Base-by-base conservation (phyloP, 2,113 vertebrate genomes). In the Hypomesus transpacificus region DNA sequence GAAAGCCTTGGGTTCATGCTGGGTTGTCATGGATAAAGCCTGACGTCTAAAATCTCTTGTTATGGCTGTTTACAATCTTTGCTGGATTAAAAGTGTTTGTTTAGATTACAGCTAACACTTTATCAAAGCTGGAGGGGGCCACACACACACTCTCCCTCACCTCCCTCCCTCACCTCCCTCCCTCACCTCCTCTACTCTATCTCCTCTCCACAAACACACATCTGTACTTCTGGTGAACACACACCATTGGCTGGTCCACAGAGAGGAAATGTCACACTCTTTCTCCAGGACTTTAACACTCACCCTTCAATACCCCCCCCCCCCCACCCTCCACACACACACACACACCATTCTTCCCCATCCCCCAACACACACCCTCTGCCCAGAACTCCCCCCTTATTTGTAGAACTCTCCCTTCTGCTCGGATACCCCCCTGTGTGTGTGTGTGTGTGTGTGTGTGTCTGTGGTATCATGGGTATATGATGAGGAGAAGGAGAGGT, bases 231-330 rank as follows among this genome's bases (percentile, higher is more conserved):
- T 3, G 4, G 31, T 31, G 31, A 34, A 34, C 31, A 34, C 82
- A 88, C 84, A 59, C 26, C 11, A 78, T 69, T 68, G 54, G 61
- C 73, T 53, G 46, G 52, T 52, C 21, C 26, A 70, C 52, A 69
- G 34, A 76, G 70, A 56, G 50, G 69, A 68, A 87, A 84, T 84
- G 77, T 87, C 72, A 83, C 75, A 21, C 67, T 70, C 69, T 18
- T 68, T 52, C 84, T 74, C 24, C 74, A 60, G 74, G 53, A 26
- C 64, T 85, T 85, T 80, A 75, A 82, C 82, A 81, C 73, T 18
- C 70, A 61, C 17, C 34, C 74, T 50, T 71, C 58, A 75, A 67
- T 50, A 71, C 21, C 52, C 1, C 34, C 70, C 53, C 31, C 7
- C 21, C 57, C 1, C 26, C 70, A 50, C 31, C 6, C 3, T 3